Conservation (phyloP, 2,888 invertebrate genomes). For the Tachina fera region DNA sequence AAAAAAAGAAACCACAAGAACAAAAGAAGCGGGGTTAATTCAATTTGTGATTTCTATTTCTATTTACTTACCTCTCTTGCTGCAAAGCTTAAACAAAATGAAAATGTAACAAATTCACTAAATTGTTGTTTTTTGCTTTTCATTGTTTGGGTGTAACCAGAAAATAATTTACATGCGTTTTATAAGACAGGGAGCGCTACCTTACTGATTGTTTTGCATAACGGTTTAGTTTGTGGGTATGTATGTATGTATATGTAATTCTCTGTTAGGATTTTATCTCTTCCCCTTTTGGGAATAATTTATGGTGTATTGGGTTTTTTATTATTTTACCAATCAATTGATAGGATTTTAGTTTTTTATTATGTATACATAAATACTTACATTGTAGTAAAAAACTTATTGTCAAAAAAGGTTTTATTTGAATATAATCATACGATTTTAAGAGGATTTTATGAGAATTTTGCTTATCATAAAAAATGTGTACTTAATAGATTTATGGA, state of each 20-base stretch:
- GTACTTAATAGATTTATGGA: slow-evolving; percentile 47
- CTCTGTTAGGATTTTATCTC: slow-evolving; percentile 12
- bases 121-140: slow-evolving; percentile 50
- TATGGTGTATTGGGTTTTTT: slow-evolving; percentile 20
- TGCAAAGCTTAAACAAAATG: slow-evolving; percentile 35
- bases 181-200: slow-evolving; percentile 12
- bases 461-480: slow-evolving; percentile 42
- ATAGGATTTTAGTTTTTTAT: slow-evolving; percentile 50
- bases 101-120: slow-evolving; percentile 62
- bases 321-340: slow-evolving; percentile 57
- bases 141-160: slow-evolving; percentile 53
- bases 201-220: not conserved
- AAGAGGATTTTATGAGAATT: slow-evolving; percentile 64
- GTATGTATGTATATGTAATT: too few relatives aligned
- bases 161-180: slow-evolving; percentile 63
- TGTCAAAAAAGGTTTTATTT: slow-evolving; percentile 45
- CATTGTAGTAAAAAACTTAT: slow-evolving; percentile 48
- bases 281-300: slow-evolving; percentile 19
- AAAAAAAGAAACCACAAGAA: slow-evolving; percentile 9
- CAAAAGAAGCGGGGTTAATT: slow-evolving; percentile 60
- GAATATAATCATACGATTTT: slow-evolving; percentile 56
- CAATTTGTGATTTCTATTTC: slow-evolving; percentile 62
- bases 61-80: not conserved
- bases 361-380: not conserved
- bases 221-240: slow-evolving; percentile 23